A percentile compares a stretch with the other conserved stretches of the same genome.
phyloP scores from a whole-genome alignment of 2,113 vertebrate species.

The Etheostoma spectabile region DNA sequence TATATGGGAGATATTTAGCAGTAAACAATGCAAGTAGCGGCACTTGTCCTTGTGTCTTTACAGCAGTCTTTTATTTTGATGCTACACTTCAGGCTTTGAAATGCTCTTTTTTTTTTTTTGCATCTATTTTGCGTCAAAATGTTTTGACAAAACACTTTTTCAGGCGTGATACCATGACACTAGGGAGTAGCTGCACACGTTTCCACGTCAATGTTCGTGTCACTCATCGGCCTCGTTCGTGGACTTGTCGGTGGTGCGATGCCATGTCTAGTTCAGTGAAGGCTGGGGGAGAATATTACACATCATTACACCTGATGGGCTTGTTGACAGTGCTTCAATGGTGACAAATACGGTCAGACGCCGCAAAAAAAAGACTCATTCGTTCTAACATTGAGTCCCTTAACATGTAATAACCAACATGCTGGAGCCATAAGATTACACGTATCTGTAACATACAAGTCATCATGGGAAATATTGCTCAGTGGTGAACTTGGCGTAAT shows the following conservation, averaged over 20 bases:
- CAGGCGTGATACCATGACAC: slow-evolving; percentile 1
- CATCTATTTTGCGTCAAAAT: slow-evolving; percentile 28
- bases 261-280: slow-evolving; percentile 1
- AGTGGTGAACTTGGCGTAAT: slow-evolving; percentile 23
- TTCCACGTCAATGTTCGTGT: slow-evolving; percentile 9
- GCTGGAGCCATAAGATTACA: slow-evolving; percentile 8
- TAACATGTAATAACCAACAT: slow-evolving; percentile 15
- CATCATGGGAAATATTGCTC: slow-evolving; percentile 13
- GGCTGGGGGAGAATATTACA: slow-evolving; percentile 22
- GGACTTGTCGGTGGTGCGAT: not conserved
- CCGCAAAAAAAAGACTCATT: not conserved
- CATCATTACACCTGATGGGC: slow-evolving; percentile 33
- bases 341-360: slow-evolving; percentile 13
- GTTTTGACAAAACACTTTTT: slow-evolving; percentile 34
- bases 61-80: not conserved
- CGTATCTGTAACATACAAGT: not conserved
- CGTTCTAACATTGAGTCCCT: slow-evolving; percentile 28
- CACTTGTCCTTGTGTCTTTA: not conserved
- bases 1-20: not conserved
- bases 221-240: slow-evolving; percentile 9
- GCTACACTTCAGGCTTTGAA: not conserved
- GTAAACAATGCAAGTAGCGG: not conserved
- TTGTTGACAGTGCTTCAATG: slow-evolving; percentile 8
- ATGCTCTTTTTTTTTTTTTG: not conserved
- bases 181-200: slow-evolving; percentile 5